Percentiles rank a stretch among this genome's conserved stretches.
Conservation (phyloP, 2,888 invertebrate genomes). For the Leucozona laternaria region DNA sequence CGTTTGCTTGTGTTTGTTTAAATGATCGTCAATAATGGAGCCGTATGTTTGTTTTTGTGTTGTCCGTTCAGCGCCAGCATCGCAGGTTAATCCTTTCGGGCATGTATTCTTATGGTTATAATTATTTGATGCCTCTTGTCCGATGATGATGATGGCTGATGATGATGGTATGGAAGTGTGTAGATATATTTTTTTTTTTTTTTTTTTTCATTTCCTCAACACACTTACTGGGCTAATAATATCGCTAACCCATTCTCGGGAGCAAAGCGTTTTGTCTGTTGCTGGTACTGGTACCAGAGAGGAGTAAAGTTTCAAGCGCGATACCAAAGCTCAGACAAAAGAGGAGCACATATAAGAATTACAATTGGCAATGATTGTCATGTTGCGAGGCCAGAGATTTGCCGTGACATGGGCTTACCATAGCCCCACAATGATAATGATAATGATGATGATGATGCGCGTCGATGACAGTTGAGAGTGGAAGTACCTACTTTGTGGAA, state of each 20-base stretch:
- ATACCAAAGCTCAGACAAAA: slow-evolving; percentile 72
- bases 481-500: slow-evolving; percentile 33
- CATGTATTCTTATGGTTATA: slow-evolving; percentile 71
- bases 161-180: slow-evolving; percentile 29
- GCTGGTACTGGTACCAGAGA: slow-evolving; percentile 26
- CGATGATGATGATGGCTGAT: slow-evolving; percentile 59
- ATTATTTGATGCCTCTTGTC: slow-evolving; percentile 73
- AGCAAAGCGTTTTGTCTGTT: slow-evolving; percentile 66
- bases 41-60: slow-evolving; percentile 70
- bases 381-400: slow-evolving; percentile 59
- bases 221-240: slow-evolving; percentile 67
- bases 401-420: slow-evolving; percentile 38
- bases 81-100: slow-evolving; percentile 69
- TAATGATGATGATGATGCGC: slow-evolving; percentile 61
- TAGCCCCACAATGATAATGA: neutral
- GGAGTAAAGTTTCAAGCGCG: slow-evolving; percentile 45
- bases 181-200: slow-evolving; percentile 10
- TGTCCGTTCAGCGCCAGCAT: slow-evolving; percentile 65
- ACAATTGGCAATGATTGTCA: slow-evolving; percentile 71
- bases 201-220: slow-evolving; percentile 9
- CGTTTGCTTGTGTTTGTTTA: slow-evolving; percentile 69
- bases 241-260: slow-evolving; percentile 65
- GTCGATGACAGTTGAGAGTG: slow-evolving; percentile 66
- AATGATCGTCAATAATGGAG: slow-evolving; percentile 74
- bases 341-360: slow-evolving; percentile 62